These are phyloP conservation scores for Nipponia nippon DNA, from an alignment of 2,113 vertebrate species.

Conservation along the genomic window DNA sequence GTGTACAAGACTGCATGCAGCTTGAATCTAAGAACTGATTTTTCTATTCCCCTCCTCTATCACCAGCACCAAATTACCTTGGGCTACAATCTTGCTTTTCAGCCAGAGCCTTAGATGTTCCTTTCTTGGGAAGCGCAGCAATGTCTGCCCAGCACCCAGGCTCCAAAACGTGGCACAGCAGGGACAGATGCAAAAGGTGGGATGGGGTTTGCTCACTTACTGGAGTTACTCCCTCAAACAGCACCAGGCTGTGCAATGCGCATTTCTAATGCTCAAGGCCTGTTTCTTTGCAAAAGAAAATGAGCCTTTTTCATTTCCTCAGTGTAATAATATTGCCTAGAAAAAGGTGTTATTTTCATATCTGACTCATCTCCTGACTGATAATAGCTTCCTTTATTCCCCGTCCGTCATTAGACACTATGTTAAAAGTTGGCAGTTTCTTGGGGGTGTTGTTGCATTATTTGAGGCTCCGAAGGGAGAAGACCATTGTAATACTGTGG, in stretches of 20 bases:
- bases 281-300: background rate
- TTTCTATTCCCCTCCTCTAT: background rate
- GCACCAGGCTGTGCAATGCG: background rate
- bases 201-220: background rate
- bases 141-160: background rate
- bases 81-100: background rate
- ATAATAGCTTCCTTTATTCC: conserved; percentile 14
- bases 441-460: background rate
- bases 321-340: background rate
- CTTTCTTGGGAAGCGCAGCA: background rate
- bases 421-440: background rate
- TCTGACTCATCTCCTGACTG: conserved; percentile 57
- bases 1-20: rapidly evolving
- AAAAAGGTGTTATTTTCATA: conserved; percentile 30
- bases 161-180: background rate
- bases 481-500: background rate
- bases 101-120: background rate
- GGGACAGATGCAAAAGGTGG: background rate
- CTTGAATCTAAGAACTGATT: background rate
- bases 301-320: conserved; percentile 2
- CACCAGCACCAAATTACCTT: background rate
- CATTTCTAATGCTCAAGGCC: background rate
- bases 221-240: background rate
- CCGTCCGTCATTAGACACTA: background rate
- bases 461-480: background rate